phyloP scores from a whole-genome alignment of 2,113 vertebrate species.

The Oxygymnocypris stewartii region DNA sequence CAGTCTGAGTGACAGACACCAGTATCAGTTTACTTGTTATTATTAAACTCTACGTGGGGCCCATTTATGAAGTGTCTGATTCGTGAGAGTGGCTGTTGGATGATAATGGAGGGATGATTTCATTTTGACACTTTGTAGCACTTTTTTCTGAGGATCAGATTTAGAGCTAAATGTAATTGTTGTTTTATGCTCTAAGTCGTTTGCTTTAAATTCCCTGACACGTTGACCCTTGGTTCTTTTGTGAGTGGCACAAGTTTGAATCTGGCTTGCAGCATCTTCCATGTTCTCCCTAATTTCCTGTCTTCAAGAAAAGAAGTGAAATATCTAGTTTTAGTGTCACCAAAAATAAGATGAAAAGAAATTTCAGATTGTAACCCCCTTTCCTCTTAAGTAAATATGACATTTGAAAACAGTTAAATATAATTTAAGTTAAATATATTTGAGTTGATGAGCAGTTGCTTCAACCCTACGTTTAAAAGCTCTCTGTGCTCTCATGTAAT shows the following conservation, averaged over 20 bases:
- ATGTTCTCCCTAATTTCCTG: background rate
- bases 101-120: slow-evolving; percentile 33
- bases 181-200: background rate
- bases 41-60: slow-evolving; percentile 16
- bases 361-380: background rate
- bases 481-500: background rate
- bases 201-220: background rate
- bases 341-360: background rate
- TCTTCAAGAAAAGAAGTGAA: background rate
- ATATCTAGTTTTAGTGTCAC: background rate
- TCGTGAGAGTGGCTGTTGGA: slow-evolving; percentile 32
- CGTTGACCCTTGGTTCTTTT: background rate
- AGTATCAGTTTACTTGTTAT: slow-evolving; percentile 39
- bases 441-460: background rate
- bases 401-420: slow-evolving; percentile 27
- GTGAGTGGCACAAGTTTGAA: background rate
- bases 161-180: slow-evolving; percentile 20
- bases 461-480: background rate
- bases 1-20: background rate
- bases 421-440: background rate
- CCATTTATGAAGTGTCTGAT: slow-evolving; percentile 41
- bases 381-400: slow-evolving; percentile 5
- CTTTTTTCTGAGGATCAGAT: slow-evolving; percentile 1
- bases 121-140: slow-evolving; percentile 3
- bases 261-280: background rate